These are phyloP conservation scores for Mimachlamys varia DNA, from an alignment of 2,888 invertebrate genomes.

Conservation along the genomic window DNA sequence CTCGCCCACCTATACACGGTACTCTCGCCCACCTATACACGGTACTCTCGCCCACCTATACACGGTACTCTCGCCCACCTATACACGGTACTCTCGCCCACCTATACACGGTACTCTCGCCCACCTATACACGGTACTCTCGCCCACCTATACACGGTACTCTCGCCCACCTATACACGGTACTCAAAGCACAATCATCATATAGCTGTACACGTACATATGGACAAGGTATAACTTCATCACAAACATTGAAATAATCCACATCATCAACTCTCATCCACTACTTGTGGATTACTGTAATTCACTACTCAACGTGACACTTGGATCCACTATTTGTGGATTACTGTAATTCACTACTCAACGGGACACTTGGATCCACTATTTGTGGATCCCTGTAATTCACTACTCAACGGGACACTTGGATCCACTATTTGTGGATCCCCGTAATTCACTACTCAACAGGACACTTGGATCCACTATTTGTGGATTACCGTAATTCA, in stretches of 20 bases:
- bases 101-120: background rate
- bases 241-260: background rate
- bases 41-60: background rate
- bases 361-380: no score
- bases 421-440: background rate
- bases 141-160: background rate
- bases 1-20: background rate
- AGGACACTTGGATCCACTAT: background rate
- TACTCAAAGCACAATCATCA: background rate
- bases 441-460: no score
- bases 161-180: background rate
- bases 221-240: background rate
- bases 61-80: background rate
- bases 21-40: background rate
- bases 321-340: no score
- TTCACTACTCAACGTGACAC: no score
- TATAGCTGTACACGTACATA: background rate
- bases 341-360: no score
- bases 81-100: background rate
- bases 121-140: background rate
- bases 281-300: conserved; percentile 20
- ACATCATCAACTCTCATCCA: background rate
- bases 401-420: no score
- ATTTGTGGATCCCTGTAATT: no score
- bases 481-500: no score